Base-by-base conservation (phyloP, 2,797 vertebrate genomes). In the Rhinogobio ventralis region DNA sequence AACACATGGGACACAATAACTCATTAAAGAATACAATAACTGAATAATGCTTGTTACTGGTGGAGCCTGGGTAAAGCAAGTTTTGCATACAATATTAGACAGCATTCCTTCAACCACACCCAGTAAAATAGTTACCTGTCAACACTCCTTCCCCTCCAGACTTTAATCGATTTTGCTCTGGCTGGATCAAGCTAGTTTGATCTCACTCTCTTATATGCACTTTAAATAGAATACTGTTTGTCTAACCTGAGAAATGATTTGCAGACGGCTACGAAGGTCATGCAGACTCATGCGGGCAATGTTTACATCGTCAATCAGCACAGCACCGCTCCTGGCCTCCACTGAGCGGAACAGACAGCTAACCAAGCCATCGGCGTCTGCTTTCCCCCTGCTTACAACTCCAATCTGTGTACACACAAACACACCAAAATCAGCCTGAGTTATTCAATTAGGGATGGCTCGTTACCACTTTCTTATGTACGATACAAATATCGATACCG, bases 241-340 rank as follows among this genome's bases (percentile, higher is more conserved):
- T 49, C 78, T 88, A 83, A 93, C 93, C 92, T 94, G 92, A 69
- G 93, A 91, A 87, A 94, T 94, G 78, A 93, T 90, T 53, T 94
- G 93, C 79, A 94, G 90, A 83, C 89, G 91, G 60, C 90, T 84
- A 67, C 81, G 57, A 68, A 93, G 87, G 84, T 94, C 92, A 84
- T 93, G 92, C 46, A 94, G 90, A 79, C 91, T 92, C 80, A 93
- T 78, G 57, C 86, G 87, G 39, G 89, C 89, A 85, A 92, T 90
- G 72, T 94, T 92, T 78, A 93, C 89, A 53, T 90, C 90, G 86
- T 95, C 91, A 0, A 94, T 92, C 75, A 94, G 87, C 82, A 94
- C 89, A 88, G 90, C 90, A 30, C 93, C 91, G 90, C 90, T 88
- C 46, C 79, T 86, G 86, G 89, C 83, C 74, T 95, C 93, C 46